phyloP scores from a whole-genome alignment of 1,140 invertebrate species.

The Temnothorax curvispinosus region DNA sequence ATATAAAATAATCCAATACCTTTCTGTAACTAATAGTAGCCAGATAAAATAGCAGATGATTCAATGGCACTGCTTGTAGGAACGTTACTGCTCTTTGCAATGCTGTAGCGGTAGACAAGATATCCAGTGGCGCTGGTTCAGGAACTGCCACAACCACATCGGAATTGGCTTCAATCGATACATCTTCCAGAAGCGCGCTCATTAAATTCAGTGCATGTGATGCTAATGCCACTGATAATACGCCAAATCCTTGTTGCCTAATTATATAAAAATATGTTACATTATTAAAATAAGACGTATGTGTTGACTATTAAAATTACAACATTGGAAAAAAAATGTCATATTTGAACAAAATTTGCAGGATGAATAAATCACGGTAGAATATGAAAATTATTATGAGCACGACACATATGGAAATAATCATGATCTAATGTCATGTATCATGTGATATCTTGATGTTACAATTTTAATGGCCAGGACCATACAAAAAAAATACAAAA shows the following conservation, averaged over 20 bases:
- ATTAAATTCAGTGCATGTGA: slow-evolving; percentile 90
- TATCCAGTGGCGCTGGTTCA: slow-evolving; percentile 87
- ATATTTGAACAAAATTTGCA: background rate
- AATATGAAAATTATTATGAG: background rate
- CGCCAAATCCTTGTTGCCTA: slow-evolving; percentile 92
- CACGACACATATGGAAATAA: background rate
- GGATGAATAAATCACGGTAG: background rate
- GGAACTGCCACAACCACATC: slow-evolving; percentile 75
- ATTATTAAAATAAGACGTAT: background rate
- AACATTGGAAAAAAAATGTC: background rate
- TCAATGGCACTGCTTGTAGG: slow-evolving; percentile 89
- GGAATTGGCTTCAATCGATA: slow-evolving; percentile 86
- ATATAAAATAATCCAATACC: slow-evolving; percentile 79
- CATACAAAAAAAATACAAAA: slow-evolving; percentile 42
- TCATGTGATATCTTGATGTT: background rate
- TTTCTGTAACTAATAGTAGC: slow-evolving; percentile 96
- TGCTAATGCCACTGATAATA: slow-evolving; percentile 92
- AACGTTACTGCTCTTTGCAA: slow-evolving; percentile 89
- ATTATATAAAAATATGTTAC: slow-evolving; percentile 46
- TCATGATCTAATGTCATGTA: background rate
- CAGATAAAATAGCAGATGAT: slow-evolving; percentile 94
- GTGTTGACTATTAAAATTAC: background rate
- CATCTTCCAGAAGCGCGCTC: slow-evolving; percentile 87
- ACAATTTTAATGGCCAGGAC: background rate
- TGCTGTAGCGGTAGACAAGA: slow-evolving; percentile 88